phyloP scores from a whole-genome alignment of 2,113 vertebrate species.

The Toxostoma redivivum region DNA sequence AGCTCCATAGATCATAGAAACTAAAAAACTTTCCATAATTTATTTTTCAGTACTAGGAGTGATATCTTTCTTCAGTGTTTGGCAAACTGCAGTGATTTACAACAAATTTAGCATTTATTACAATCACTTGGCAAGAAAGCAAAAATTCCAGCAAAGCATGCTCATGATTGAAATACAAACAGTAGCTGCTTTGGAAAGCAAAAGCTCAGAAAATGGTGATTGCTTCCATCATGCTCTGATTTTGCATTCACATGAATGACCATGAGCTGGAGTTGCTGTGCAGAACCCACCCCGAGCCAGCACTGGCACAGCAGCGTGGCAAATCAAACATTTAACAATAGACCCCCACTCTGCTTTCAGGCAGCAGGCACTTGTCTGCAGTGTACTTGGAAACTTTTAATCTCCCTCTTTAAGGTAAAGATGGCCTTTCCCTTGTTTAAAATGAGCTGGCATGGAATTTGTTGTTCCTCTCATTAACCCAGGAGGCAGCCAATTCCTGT shows the following conservation, averaged over 20 bases:
- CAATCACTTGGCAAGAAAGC: background rate
- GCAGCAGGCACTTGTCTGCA: background rate
- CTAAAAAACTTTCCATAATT: background rate
- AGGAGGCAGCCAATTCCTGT: constrained; percentile 24
- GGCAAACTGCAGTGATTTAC: background rate
- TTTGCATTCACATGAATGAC: background rate
- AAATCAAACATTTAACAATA: background rate
- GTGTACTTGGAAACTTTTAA: background rate
- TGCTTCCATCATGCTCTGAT: background rate
- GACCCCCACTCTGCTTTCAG: background rate
- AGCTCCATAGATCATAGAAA: background rate
- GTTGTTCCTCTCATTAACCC: constrained; percentile 13
- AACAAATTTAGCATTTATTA: background rate
- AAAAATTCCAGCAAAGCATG: background rate
- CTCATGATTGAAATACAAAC: background rate
- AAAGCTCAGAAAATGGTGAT: background rate
- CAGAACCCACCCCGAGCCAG: background rate
- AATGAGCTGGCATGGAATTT: background rate
- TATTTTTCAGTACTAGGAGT: background rate
- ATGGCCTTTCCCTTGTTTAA: background rate
- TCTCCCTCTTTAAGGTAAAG: constrained; percentile 6
- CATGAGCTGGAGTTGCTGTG: background rate
- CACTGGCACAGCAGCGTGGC: background rate
- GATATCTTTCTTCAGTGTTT: background rate
- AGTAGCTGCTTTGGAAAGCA: background rate